Evolutionary conservation across 1,140 invertebrate genomes (phyloP), one percentile per base, ranked within the genome.

Genomic region (Centruroides sculpturatus): DNA sequence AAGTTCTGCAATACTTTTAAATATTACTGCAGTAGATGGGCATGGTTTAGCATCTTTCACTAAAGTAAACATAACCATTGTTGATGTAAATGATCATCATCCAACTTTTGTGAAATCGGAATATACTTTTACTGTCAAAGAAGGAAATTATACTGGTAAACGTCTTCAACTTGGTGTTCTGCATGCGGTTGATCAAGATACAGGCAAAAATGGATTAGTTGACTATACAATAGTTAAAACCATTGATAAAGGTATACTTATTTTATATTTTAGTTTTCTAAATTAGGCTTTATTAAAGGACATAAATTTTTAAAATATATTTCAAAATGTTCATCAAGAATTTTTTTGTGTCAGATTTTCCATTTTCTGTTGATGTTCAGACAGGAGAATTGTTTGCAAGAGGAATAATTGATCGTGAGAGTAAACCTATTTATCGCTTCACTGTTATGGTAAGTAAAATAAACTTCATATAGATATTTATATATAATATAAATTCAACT

Each of bases 11-110:
- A 86, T 92, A 65, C 77, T 81, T 56, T 71, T 94, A 7, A 86
- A 87, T 66, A 77, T 93, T 0, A 79, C 83, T 1, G 89, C 86
- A 0, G 78, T 76, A 5, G 90, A 94, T 71, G 80, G 82, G 5
- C 87, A 84, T 7, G 83, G 81, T 1, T 71, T 91, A 0, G 80
- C 77, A 55, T 83, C 88, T 57, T 76, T 78, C 53, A 80, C 87
- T 3, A 81, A 80, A 48, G 74, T 93, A 1, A 80, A 83, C 50
- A 73, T 85, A 0, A 75, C 78, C 41, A 76, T 92, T 0, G 81
- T 82, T 63, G 89, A 93, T 72, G 80, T 91, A 0, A 94, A 94
- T 69, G 85, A 93, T 69, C 87, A 92, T 70, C 80, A 84, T 12
- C 90, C 90, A 0, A 79, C 82, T 53, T 94, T 93, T 65, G 83